Evolutionary conservation across 2,797 vertebrate species (phyloP).

Genomic region (Morelia viridis): DNA sequence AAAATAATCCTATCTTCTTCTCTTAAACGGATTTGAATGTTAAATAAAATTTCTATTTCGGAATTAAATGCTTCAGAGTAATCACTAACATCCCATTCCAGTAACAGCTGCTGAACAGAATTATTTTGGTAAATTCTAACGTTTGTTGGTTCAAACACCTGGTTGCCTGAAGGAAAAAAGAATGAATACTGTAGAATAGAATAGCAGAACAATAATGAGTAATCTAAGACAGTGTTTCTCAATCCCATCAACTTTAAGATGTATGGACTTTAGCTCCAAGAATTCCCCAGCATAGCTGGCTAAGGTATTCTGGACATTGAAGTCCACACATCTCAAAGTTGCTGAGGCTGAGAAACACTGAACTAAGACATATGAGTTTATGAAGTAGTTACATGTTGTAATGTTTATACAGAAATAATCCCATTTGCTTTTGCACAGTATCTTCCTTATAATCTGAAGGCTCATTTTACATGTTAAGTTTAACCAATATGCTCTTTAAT

Average conservation of each 20-base stretch:
- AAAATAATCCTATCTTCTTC: conserved; percentile 43
- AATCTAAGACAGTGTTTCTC: not conserved
- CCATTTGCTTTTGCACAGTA: not conserved
- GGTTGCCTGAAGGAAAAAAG: conserved; percentile 52
- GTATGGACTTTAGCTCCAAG: not conserved
- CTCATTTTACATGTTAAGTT: not conserved
- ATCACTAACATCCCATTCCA: conserved; percentile 70
- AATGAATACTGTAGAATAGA: conserved; percentile 12
- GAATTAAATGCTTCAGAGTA: conserved; percentile 8
- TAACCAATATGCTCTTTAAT: not conserved
- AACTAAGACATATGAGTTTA: not conserved
- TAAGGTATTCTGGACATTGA: not conserved
- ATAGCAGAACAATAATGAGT: not conserved
- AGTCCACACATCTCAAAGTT: not conserved
- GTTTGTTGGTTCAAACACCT: conserved; percentile 36
- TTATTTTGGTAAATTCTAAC: conserved; percentile 52
- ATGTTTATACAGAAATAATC: not conserved
- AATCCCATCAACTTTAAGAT: not conserved
- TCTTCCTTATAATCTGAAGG: not conserved
- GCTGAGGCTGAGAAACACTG: not conserved
- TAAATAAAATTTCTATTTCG: conserved; percentile 66
- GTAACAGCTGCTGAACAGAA: conserved; percentile 54
- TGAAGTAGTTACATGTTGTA: not conserved
- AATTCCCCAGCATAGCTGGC: not conserved
- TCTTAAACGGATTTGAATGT: conserved; percentile 68